Evolutionary conservation across 1,140 invertebrate genomes (phyloP), one percentile per base, ranked within the genome.

Genomic region (Holcopasites calliopsidis): DNA sequence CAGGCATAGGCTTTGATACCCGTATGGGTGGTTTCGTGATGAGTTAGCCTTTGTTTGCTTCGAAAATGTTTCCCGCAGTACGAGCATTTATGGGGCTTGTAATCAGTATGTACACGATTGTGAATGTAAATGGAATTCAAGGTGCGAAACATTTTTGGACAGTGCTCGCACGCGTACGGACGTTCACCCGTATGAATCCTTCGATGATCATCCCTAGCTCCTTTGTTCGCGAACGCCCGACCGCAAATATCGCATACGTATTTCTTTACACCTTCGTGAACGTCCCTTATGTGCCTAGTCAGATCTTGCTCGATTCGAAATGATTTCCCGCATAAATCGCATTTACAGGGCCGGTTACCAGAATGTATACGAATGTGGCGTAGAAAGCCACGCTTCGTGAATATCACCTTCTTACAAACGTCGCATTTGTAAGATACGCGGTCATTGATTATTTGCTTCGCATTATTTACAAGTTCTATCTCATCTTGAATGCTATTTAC

Each of bases 101-200:
- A 90, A 26, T 93, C 90, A 0, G 87, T 92, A 86, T 92, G 90
- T 18, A 87, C 90, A 77, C 91, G 90, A n/a, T 88, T 86, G 85
- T 94, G 94, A 54, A 93, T 92, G 80, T 93, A 93, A 7, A 93
- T 84, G 5, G 92, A 91, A 0, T 93, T 92, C 40, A 91, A 90
- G 0, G 92, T 91, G 3, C 91, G 90, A 85, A 94, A 94, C 11
- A 86, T 88, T 80, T 93, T 93, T 6, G 88, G 93, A 68, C 94
- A 95, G 54, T 93, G 88, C 68, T 95, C 93, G 79, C 95, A 95
- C 18, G 93, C 91, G 75, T 93, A 95, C 0, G 94, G 94, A 54
- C 94, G 92, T 77, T 93, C 92, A 23, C 94, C 92, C 0, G 94
- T 94, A 68, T 95, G 94, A 26, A 93, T 94, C 83, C 94, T 93